Percentiles rank a stretch among this genome's conserved stretches.
These are phyloP conservation scores for Mellilla xanthometata DNA, from an alignment of 2,888 invertebrate species.

Conservation along the genomic window DNA sequence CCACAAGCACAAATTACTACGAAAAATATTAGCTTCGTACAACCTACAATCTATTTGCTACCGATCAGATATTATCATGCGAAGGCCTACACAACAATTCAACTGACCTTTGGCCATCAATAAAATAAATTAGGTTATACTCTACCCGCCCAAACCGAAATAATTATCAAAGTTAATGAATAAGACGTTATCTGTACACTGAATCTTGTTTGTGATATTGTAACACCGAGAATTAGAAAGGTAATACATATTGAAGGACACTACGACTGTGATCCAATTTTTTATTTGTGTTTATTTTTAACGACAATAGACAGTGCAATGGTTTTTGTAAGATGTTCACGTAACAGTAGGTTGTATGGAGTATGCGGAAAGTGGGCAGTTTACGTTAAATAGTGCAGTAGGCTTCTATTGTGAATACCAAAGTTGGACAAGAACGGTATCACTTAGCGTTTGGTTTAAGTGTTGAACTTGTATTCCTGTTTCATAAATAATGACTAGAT, in stretches of 20 bases:
- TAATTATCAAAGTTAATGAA: constrained; percentile 49
- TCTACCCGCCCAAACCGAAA: constrained; percentile 37
- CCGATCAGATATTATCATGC: constrained; percentile 29
- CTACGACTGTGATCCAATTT: constrained; percentile 33
- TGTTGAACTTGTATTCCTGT: background rate
- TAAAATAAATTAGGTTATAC: constrained; percentile 34
- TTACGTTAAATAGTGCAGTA: constrained; percentile 46
- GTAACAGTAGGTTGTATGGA: constrained; percentile 42
- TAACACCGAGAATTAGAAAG: constrained; percentile 47
- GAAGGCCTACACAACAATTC: constrained; percentile 32
- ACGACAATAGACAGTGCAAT: constrained; percentile 34
- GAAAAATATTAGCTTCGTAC: constrained; percentile 16
- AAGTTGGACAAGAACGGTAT: constrained; percentile 65
- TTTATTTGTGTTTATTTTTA: constrained; percentile 31
- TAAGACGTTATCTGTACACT: constrained; percentile 45
- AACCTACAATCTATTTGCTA: constrained; percentile 23
- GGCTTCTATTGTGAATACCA: constrained; percentile 54
- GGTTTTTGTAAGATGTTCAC: constrained; percentile 33
- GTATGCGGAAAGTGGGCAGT: constrained; percentile 54
- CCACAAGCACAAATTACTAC: constrained; percentile 1
- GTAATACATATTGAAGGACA: constrained; percentile 44
- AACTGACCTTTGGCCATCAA: constrained; percentile 35
- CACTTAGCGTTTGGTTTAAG: constrained; percentile 51
- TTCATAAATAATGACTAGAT: background rate
- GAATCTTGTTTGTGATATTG: constrained; percentile 47